Conservation (phyloP, 2,113 vertebrate genomes). For the Petrocephalus zakoni region DNA sequence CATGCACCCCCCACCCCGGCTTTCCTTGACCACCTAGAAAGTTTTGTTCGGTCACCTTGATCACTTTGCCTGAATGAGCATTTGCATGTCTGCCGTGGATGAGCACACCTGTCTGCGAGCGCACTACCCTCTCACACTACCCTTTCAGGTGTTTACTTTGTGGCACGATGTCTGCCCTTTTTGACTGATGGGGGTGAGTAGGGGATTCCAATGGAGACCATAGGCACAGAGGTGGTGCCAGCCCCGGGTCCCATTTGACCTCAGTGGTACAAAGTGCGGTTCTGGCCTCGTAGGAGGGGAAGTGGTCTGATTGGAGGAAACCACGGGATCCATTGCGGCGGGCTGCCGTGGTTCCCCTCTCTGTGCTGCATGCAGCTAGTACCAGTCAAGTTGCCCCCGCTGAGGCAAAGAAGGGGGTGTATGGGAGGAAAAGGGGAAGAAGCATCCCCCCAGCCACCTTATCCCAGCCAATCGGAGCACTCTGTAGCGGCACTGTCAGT, state of each 20-base stretch:
- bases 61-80: not conserved
- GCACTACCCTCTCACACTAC: constrained; percentile 43
- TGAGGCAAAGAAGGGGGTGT: constrained; percentile 17
- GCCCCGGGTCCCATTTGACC: constrained; percentile 35
- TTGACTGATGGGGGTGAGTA: not conserved
- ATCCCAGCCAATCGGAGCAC: not conserved
- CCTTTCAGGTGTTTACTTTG: constrained; percentile 61
- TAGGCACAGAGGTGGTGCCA: not conserved
- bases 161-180: constrained; percentile 59
- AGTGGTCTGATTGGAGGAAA: constrained; percentile 71
- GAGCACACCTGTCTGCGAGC: not conserved
- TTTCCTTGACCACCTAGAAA: not conserved
- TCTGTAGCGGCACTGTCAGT: constrained; percentile 19
- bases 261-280: constrained; percentile 41
- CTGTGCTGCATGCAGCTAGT: constrained; percentile 69
- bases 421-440: not conserved
- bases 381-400: constrained; percentile 63
- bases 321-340: constrained; percentile 62
- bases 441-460: not conserved
- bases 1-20: not conserved
- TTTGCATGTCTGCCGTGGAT: not conserved
- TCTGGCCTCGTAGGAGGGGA: constrained; percentile 50
- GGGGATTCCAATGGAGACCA: not conserved
- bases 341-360: constrained; percentile 68
- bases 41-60: not conserved